phyloP scores from a whole-genome alignment of 2,888 invertebrate genomes.

The Catocala sponsa region DNA sequence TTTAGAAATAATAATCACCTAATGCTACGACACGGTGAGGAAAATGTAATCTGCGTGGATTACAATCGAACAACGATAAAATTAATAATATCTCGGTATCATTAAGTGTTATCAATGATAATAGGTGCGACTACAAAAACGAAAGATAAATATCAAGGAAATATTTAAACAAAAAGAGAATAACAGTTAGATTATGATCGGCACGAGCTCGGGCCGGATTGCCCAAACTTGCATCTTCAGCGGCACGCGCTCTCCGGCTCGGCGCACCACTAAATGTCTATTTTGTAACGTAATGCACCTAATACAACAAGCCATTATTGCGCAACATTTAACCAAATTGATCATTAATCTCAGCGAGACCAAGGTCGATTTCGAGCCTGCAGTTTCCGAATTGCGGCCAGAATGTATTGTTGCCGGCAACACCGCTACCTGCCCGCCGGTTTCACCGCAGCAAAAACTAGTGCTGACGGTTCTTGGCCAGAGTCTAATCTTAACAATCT shows the following conservation, averaged over 20 bases:
- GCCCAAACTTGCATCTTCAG: constrained; percentile 21
- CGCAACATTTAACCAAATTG: constrained; percentile 50
- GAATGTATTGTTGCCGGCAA: constrained; percentile 47
- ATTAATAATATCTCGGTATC: constrained; percentile 3
- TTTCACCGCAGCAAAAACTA: constrained; percentile 60
- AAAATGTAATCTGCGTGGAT: too few relatives aligned
- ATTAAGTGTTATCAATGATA: constrained; percentile 5
- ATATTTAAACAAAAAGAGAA: background rate
- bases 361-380: constrained; percentile 66
- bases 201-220: background rate
- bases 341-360: constrained; percentile 51
- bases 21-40: too few relatives aligned
- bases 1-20: too few relatives aligned
- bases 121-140: constrained; percentile 2
- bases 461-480: constrained; percentile 3
- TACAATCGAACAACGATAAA: background rate
- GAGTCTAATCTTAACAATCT: constrained; percentile 32
- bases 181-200: constrained; percentile 3
- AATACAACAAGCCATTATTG: constrained; percentile 51
- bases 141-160: background rate
- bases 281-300: constrained; percentile 47
- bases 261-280: constrained; percentile 31
- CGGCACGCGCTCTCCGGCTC: constrained; percentile 32
- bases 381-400: constrained; percentile 46
- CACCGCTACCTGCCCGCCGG: constrained; percentile 47